phyloP scores from a whole-genome alignment of 23 tunicate species.

The Trididemnum miniatum region DNA sequence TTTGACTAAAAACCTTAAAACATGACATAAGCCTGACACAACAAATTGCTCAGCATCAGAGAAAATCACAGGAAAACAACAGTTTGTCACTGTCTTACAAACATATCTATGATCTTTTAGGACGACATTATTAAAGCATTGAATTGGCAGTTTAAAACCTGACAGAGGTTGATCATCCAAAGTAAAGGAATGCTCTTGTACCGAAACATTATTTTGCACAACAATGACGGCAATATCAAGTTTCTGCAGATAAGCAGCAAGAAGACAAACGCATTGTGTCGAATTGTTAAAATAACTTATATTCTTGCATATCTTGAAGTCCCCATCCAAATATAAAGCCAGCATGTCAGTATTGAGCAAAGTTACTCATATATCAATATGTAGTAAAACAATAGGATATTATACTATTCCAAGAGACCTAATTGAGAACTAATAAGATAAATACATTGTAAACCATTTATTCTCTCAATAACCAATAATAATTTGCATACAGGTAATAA shows the following conservation, averaged over 20 bases:
- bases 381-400: too few species aligned
- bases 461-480: too few species aligned
- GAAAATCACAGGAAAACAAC: constrained; percentile 54
- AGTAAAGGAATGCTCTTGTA: background rate
- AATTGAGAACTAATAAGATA: too few species aligned
- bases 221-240: constrained; percentile 9
- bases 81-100: constrained; percentile 27
- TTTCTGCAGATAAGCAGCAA: constrained; percentile 33
- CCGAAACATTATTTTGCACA: constrained; percentile 8
- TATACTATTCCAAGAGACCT: too few species aligned
- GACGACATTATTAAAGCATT: constrained; percentile 19
- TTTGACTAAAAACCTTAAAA: constrained; percentile 60
- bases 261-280: constrained; percentile 42
- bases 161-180: background rate
- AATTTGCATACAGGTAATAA: too few species aligned
- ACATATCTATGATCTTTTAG: background rate
- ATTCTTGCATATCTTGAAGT: background rate
- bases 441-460: too few species aligned
- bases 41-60: constrained; percentile 36
- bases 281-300: constrained; percentile 27
- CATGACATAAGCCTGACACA: constrained; percentile 72
- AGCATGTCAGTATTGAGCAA: background rate
- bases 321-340: constrained; percentile 11
- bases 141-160: constrained; percentile 22
- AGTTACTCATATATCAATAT: too few species aligned